Evolutionary conservation across 2,888 invertebrate species (phyloP), one percentile per base, ranked within the genome.

Genomic region (Sarcophaga variegata): DNA sequence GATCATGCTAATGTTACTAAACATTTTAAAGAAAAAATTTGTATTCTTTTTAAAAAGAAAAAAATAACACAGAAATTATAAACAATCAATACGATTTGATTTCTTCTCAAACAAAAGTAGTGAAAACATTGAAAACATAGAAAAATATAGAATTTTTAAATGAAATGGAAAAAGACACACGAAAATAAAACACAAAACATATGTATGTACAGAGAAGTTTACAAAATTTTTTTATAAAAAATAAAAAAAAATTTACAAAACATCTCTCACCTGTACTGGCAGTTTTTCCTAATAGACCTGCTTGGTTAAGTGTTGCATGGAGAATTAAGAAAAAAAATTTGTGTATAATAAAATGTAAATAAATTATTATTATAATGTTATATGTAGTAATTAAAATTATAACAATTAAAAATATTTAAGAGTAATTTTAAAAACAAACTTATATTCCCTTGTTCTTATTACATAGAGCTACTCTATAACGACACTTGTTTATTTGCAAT

Each of bases 241-340:
- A 85, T 14, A 5, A 12, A 10, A 45, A 12, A 62, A 37, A 67
- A 3, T 49, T 60, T 25, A 60, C 11, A 37, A 64, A 54, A 78
- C 63, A 75, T 11, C 14, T 80, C 93, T 93, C 92, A 93, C 93
- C 93, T 93, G 92, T 90, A 88, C 89, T 92, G 88, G 91, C 90
- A 88, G 92, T 92, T 91, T 93, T 93, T 91, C 93, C 91, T 91
- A 93, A 91, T 83, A 93, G 93, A 91, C 93, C 93, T 93, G 91
- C 84, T 87, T 86, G 87, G 84, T 60, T 79, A 64, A 81, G 62
- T 80, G 85, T 88, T 84, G 83, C 88, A 88, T 88, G 88, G 87
- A 60, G 70, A 71, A 79, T 83, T 27, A 82, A 75, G 88, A 74
- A 87, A 85, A 80, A 77, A 81, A 83, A 85, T 83, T 49, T 49